These are phyloP conservation scores for Matsumyia berberina DNA, from an alignment of 2,888 invertebrate species.

Conservation along the genomic window DNA sequence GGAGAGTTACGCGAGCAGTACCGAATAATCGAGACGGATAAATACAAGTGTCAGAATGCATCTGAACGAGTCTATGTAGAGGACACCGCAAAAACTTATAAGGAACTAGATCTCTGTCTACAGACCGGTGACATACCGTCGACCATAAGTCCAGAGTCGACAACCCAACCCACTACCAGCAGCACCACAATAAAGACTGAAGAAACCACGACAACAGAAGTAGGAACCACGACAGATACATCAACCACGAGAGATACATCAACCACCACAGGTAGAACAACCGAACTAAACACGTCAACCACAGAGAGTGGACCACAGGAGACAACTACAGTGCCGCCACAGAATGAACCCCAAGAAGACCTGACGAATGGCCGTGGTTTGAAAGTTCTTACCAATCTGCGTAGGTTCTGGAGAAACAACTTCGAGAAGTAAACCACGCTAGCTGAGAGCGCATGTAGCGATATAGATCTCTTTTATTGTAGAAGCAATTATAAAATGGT, in stretches of 20 bases:
- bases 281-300: neutral
- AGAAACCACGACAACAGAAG: neutral
- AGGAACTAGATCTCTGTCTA: slow-evolving; percentile 78
- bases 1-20: slow-evolving; percentile 75
- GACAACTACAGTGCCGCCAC: neutral
- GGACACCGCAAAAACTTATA: slow-evolving; percentile 75
- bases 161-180: slow-evolving; percentile 9
- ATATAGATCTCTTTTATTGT: neutral
- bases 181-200: neutral
- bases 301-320: neutral
- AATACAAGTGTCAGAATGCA: slow-evolving; percentile 78
- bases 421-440: neutral
- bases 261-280: neutral
- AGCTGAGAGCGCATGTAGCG: neutral
- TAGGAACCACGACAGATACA: too few relatives aligned
- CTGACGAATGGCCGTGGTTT: slow-evolving; percentile 1
- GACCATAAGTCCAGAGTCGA: neutral
- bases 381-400: neutral
- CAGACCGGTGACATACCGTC: slow-evolving; percentile 51
- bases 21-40: slow-evolving; percentile 71
- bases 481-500: neutral
- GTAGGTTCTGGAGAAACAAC: slow-evolving; percentile 6
- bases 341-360: neutral
- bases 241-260: neutral
- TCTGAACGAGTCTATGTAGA: slow-evolving; percentile 78